These are phyloP conservation scores for Camponotus fellah DNA, from an alignment of 2,888 invertebrate species.

Conservation along the genomic window DNA sequence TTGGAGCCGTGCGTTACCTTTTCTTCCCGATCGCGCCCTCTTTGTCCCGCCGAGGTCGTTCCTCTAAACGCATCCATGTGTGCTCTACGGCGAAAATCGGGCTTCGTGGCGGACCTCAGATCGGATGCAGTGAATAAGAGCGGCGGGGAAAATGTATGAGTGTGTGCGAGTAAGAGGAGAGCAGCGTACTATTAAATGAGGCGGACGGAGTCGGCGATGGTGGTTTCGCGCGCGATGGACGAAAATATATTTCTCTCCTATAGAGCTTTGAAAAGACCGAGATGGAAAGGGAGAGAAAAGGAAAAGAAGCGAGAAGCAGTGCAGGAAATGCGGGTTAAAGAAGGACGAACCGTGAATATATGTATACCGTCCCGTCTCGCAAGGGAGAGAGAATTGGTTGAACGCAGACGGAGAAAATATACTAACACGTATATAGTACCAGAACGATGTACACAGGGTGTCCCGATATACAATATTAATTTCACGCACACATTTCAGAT, in stretches of 20 bases:
- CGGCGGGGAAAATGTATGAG: slow-evolving; percentile 40
- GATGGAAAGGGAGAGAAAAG: slow-evolving; percentile 28
- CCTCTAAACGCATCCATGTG: slow-evolving; percentile 23
- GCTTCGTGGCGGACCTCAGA: slow-evolving; percentile 44
- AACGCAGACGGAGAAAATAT: slow-evolving; percentile 44
- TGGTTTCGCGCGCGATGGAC: slow-evolving; percentile 48
- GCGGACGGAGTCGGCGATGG: slow-evolving; percentile 39
- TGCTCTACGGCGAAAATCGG: slow-evolving; percentile 40
- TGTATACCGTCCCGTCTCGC: slow-evolving; percentile 39
- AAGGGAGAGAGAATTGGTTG: slow-evolving; percentile 34
- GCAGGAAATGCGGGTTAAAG: slow-evolving; percentile 16
- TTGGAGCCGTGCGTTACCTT: slow-evolving; percentile 26
- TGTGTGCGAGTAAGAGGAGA: slow-evolving; percentile 14
- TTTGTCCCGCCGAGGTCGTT: slow-evolving; percentile 9
- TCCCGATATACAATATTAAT: neutral
- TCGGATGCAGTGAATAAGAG: slow-evolving; percentile 56
- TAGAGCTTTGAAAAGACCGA: slow-evolving; percentile 40
- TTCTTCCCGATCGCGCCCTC: slow-evolving; percentile 37
- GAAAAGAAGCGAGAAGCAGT: neutral
- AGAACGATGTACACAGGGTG: slow-evolving; percentile 36
- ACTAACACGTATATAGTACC: slow-evolving; percentile 29
- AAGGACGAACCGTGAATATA: slow-evolving; percentile 28
- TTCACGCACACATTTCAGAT: neutral
- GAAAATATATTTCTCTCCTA: slow-evolving; percentile 55
- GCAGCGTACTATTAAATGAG: slow-evolving; percentile 32